These are phyloP conservation scores for Campylorhamphus procurvoides DNA, from an alignment of 2,113 vertebrate genomes.

Conservation along the genomic window DNA sequence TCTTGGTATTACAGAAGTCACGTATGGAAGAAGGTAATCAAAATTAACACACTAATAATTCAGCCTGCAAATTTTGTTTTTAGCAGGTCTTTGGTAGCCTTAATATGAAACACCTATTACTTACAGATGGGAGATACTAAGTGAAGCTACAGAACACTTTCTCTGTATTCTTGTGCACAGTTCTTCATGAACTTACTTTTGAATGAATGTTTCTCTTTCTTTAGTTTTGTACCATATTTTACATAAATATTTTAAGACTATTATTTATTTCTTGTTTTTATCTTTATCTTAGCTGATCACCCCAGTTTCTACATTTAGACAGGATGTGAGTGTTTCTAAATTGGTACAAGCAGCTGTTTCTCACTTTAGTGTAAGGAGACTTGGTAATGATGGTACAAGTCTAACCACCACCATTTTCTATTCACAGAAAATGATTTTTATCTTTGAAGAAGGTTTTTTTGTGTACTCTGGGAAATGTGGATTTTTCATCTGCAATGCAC, in stretches of 20 bases:
- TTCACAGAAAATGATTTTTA: neutral
- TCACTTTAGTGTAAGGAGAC: neutral
- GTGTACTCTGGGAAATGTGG: neutral
- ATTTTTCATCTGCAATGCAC: neutral
- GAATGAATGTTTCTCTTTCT: neutral
- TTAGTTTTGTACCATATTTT: neutral
- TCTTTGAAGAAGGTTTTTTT: neutral
- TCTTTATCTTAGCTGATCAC: neutral
- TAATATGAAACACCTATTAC: neutral
- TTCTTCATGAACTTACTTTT: neutral
- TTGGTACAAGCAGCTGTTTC: neutral
- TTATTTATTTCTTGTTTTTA: neutral
- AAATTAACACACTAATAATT: neutral
- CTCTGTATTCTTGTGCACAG: neutral
- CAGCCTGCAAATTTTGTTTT: neutral
- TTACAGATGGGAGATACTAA: neutral
- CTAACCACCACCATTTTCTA: neutral
- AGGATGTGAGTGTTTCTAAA: neutral
- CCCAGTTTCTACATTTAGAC: neutral
- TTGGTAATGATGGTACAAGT: neutral
- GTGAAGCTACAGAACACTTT: neutral
- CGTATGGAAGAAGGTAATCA: neutral
- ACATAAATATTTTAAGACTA: neutral
- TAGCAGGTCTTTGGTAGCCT: neutral
- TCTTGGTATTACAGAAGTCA: neutral